Evolutionary conservation across 2,888 invertebrate species (phyloP), one percentile per base, ranked within the genome.

Genomic region (Drosophila nr. perissopoda): DNA sequence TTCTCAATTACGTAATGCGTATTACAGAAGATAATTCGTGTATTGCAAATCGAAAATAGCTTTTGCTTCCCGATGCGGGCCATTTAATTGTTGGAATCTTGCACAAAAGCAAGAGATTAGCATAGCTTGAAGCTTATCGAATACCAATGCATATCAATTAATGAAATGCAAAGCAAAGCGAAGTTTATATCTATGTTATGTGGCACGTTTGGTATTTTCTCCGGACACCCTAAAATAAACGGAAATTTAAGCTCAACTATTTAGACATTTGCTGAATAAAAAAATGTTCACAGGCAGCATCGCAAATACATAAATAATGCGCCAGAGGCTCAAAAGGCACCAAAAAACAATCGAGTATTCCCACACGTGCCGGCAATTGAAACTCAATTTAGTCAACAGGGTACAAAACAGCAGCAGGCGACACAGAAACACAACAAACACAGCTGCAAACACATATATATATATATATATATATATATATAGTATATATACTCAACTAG

Each of bases 351-450:
- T 85, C 73, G 70, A 78, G 57, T 62, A 85, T 87, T 80, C 85
- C 82, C 85, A 51, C 76, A 86, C 85, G 86, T 87, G 76, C 75
- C 76, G 73, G 83, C 86, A 87, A 86, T 87, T 86, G 87, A 83
- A 87, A 83, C 86, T 82, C 87, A 87, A 87, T 87, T 83, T 84
- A 82, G 82, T 83, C 83, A 83, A 87, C 87, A 78, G 80, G 76
- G 57, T 40, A 40, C 72, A 74, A 68, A 72, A 67, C 60, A 66
- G 58, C 66, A 52, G 29, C 62, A 36, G 31, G 61, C 63, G 57
- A 67, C 53, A 54, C 36, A 65, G 27, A 56, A 18, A 60, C n/a
- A 49, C 42, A 58, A 58, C 21, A 13, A 45, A 45, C 1, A 21
- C 21, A 4, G 4, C 2, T 4, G 13, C 6, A 13, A 42, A 42